Base-by-base conservation (phyloP, 1,140 invertebrate genomes). In the Temnothorax longispinosus region DNA sequence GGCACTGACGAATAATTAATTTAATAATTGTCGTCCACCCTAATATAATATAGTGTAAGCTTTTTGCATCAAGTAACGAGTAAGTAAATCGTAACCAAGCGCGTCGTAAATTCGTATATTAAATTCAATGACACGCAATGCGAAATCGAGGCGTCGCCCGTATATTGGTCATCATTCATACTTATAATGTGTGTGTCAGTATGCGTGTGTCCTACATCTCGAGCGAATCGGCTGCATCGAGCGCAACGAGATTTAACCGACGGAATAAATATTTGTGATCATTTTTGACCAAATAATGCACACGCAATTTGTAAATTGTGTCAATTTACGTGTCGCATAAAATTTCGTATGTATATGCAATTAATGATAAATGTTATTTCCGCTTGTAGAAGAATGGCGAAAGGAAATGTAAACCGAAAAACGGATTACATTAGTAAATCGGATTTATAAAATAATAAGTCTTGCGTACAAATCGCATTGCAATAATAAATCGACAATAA, bases 121-220 rank as follows among this genome's bases (percentile, higher is more conserved):
- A n/a, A 60, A 47, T 62, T 47, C 6, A 44, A 62, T 47, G 8
- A 47, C 41, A 62, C 7, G 38, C 21, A 44, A 44, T 4, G 56
- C 2, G 1, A 44, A 60, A 62, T 62, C 21, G 21, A 47, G 56
- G n/a, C 8, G 44, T 32, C 11, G 3, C 38, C 11, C 56, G 15
- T 44, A 41, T n/a, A 54, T 54, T 58, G 15, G 38, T 76, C 38
- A 77, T 47, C 15, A 8, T 27, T 60, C 10, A 78, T 7, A 60
- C n/a, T 35, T 27, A 47, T 50, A 15, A 18, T 78, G 35, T 5
- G 11, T 64, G 18, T 32, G n/a, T 15, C 35, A 8, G 58, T 78
- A 4, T 77, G 21, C 5, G 41, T 47, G 58, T 78, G 76, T 52
- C 76, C 76, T 78, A 78, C 27, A 65, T 78, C 6, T 32, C 38